Evolutionary conservation across 1,140 invertebrate genomes (phyloP).

Genomic region (Zeugodacus cucurbitae): DNA sequence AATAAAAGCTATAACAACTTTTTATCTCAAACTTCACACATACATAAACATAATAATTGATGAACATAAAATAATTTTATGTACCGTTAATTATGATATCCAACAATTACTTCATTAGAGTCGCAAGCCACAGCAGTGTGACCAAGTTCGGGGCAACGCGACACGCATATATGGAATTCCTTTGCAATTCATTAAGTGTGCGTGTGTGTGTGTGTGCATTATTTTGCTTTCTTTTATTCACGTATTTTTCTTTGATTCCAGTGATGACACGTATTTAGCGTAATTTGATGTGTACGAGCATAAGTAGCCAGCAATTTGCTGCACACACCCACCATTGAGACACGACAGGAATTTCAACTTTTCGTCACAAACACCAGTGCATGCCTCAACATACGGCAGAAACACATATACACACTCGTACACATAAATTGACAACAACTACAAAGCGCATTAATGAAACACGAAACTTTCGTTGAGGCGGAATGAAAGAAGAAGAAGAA

Average conservation of each 20-base stretch:
- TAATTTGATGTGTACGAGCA: slow-evolving; percentile 22
- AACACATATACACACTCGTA: too few species aligned
- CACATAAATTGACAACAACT: background rate
- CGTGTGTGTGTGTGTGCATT: too few species aligned
- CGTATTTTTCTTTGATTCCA: background rate
- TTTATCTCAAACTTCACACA: background rate
- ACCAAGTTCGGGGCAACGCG: background rate
- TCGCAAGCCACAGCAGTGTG: background rate
- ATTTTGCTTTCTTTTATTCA: background rate
- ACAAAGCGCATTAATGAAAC: background rate
- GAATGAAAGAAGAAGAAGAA: background rate
- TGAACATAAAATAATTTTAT: background rate
- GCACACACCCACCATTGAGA: background rate
- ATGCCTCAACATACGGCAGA: too few species aligned
- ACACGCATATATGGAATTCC: background rate
- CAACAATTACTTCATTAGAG: background rate
- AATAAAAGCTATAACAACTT: too few species aligned
- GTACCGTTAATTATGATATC: background rate
- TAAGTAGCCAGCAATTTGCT: slow-evolving; percentile 1
- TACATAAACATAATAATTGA: background rate
- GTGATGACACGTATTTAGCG: background rate
- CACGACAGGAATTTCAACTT: background rate
- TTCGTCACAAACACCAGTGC: background rate
- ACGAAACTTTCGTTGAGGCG: background rate
- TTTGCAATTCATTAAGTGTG: background rate